Evolutionary conservation across 2,888 invertebrate genomes (phyloP).

Genomic region (Hypercompe scribonia): DNA sequence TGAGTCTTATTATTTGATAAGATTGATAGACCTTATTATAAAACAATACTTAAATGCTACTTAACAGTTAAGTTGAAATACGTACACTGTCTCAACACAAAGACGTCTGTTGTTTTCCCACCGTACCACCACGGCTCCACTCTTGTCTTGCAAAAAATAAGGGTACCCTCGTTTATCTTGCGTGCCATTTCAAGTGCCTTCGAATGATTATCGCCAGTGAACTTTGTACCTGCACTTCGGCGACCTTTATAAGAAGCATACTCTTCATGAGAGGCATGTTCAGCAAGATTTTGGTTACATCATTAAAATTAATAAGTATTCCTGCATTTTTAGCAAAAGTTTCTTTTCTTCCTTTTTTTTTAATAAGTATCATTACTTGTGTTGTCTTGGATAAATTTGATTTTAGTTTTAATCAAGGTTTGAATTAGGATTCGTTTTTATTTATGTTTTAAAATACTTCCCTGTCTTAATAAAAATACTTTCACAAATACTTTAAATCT

Average conservation of each 20-base stretch:
- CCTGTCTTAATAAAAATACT: not conserved
- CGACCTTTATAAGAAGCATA: constrained; percentile 78
- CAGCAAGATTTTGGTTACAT: constrained; percentile 78
- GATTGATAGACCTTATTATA: not conserved
- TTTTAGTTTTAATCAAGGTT: not conserved
- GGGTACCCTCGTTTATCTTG: constrained; percentile 78
- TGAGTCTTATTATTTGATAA: not conserved
- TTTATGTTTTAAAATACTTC: not conserved
- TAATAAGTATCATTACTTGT: not conserved
- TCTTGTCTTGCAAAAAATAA: constrained; percentile 59
- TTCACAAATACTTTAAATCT: not conserved
- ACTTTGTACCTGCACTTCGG: constrained; percentile 69
- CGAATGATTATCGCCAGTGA: constrained; percentile 77
- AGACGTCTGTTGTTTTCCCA: constrained; percentile 47
- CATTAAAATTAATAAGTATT: constrained; percentile 81
- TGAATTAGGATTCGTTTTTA: not conserved
- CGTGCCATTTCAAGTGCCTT: constrained; percentile 73
- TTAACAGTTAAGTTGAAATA: constrained; percentile 11
- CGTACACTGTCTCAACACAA: constrained; percentile 33
- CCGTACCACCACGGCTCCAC: constrained; percentile 41
- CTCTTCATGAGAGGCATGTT: constrained; percentile 71
- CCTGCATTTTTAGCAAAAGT: constrained; percentile 45
- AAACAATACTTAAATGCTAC: constrained; percentile 8
- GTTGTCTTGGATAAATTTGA: not conserved
- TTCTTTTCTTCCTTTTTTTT: constrained; percentile 22